Percentiles rank a stretch among this genome's conserved stretches.
Evolutionary conservation across 2,888 invertebrate genomes (phyloP).

Genomic region (Nymphalis polychloros): DNA sequence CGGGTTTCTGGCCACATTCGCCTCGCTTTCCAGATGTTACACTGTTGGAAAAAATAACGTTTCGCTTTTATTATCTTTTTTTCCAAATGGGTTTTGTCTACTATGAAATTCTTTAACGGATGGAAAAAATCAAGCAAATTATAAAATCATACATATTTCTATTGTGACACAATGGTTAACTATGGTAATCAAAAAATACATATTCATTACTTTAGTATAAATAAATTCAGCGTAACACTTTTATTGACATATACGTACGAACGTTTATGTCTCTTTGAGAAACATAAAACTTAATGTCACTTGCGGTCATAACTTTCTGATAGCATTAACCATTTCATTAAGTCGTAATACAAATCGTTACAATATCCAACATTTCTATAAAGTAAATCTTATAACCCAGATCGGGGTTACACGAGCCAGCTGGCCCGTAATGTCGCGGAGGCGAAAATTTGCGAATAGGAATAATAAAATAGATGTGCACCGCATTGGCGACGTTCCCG

Average conservation of each 20-base stretch:
- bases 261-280: no score
- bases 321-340: not conserved
- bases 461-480: conserved; percentile 20
- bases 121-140: not conserved
- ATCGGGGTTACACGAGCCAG: conserved; percentile 20
- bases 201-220: no score
- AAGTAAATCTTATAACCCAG: conserved; percentile 21
- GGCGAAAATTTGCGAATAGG: conserved; percentile 23
- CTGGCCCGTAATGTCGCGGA: conserved; percentile 22
- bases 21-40: conserved; percentile 31
- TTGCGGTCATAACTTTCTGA: no score
- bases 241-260: no score
- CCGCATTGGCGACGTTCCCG: conserved; percentile 27
- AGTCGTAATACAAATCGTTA: not conserved
- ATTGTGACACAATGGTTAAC: no score
- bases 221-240: no score
- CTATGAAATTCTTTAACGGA: conserved; percentile 1
- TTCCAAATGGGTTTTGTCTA: conserved; percentile 1
- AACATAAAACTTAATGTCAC: no score
- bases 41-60: conserved; percentile 17
- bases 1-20: conserved; percentile 26
- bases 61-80: conserved; percentile 14
- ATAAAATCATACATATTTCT: no score
- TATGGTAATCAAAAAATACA: no score
- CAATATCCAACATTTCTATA: conserved; percentile 11